Percentiles rank a stretch among this genome's conserved stretches.
These are phyloP conservation scores for Eulimnadia texana DNA, from an alignment of 1,140 invertebrate species.

Conservation along the genomic window DNA sequence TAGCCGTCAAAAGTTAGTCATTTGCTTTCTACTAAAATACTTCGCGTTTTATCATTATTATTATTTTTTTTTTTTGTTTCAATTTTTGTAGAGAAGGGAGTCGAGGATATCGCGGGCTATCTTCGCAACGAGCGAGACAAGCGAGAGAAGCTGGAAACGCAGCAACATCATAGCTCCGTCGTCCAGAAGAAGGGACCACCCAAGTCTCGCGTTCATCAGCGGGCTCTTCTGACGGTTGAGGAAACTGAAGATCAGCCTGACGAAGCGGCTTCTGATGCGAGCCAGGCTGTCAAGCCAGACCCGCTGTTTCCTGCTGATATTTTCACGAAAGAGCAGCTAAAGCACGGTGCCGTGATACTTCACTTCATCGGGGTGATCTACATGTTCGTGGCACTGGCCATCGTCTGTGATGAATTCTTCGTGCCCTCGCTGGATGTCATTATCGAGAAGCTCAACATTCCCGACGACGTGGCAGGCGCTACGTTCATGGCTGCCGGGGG, in stretches of 20 bases:
- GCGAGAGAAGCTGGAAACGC: neutral
- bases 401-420: slow-evolving; percentile 89
- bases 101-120: neutral
- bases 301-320: slow-evolving; percentile 76
- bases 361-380: slow-evolving; percentile 81
- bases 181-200: neutral
- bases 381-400: slow-evolving; percentile 84
- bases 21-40: too few species aligned
- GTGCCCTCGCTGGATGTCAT: slow-evolving; percentile 85
- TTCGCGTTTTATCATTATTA: too few species aligned
- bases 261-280: neutral
- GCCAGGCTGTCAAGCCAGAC: slow-evolving; percentile 22
- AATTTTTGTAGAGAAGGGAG: neutral
- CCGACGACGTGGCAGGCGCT: slow-evolving; percentile 79
- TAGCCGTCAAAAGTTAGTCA: slow-evolving; percentile 6
- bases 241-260: neutral
- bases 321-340: slow-evolving; percentile 67
- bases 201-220: neutral
- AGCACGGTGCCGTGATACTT: slow-evolving; percentile 65
- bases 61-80: too few species aligned
- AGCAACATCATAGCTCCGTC: neutral
- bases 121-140: neutral
- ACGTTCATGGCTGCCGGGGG: slow-evolving; percentile 89
- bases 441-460: slow-evolving; percentile 78
- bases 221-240: neutral